Percentiles rank a stretch among this genome's conserved stretches.
phyloP scores from a whole-genome alignment of 2,888 invertebrate species.

The Platycheirus albimanus region DNA sequence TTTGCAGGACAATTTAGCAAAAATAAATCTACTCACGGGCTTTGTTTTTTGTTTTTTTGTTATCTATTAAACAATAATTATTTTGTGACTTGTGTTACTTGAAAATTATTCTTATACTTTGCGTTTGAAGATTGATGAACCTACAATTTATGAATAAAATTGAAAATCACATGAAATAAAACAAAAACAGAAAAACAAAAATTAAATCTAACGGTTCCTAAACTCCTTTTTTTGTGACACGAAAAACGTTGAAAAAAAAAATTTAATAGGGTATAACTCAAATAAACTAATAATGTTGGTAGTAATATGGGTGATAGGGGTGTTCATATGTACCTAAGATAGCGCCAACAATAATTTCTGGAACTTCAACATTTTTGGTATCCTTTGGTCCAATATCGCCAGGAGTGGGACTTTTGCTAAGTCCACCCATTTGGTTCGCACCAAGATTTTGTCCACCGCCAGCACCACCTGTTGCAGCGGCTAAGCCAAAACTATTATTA shows the following conservation, averaged over 20 bases:
- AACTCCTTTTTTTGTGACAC: conserved; percentile 58
- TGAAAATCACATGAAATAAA: conserved; percentile 49
- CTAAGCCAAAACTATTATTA: conserved; percentile 93
- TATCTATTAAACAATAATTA: conserved; percentile 26
- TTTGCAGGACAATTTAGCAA: conserved; percentile 20
- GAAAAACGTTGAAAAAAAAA: conserved; percentile 60
- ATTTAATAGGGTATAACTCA: conserved; percentile 26
- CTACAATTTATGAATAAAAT: conserved; percentile 48
- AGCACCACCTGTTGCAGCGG: conserved; percentile 85
- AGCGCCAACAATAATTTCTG: conserved; percentile 98
- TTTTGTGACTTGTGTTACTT: conserved; percentile 34
- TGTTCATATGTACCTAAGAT: conserved; percentile 89
- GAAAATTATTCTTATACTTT: conserved; percentile 46
- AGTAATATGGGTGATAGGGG: conserved; percentile 76
- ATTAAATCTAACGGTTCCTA: conserved; percentile 31
- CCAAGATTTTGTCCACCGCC: conserved; percentile 82
- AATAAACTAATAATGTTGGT: conserved; percentile 79
- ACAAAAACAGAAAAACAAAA: conserved; percentile 48
- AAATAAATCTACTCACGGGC: conserved; percentile 52
- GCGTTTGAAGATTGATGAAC: conserved; percentile 34
- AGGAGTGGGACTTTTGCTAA: conserved; percentile 92
- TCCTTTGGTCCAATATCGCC: conserved; percentile 91
- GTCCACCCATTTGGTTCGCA: conserved; percentile 86
- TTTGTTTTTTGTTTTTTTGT: conserved; percentile 28
- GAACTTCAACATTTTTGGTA: conserved; percentile 96